Conservation (phyloP, 2,888 invertebrate species). For the Platerodrilus igneus region DNA sequence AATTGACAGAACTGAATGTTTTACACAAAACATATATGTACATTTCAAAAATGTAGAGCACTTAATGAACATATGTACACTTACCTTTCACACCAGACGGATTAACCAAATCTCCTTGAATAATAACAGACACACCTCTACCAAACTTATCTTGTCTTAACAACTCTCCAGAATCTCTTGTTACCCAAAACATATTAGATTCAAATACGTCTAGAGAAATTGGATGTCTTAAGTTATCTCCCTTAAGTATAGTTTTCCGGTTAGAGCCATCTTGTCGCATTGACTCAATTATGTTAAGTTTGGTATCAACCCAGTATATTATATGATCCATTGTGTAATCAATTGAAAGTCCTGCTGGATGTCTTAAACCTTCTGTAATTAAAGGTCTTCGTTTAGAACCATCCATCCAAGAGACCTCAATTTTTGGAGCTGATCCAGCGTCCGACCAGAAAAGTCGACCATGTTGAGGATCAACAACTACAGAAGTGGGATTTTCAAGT, state of each 20-base stretch:
- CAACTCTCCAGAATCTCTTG: constrained; percentile 81
- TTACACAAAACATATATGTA: too few species aligned
- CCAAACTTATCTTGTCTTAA: constrained; percentile 95
- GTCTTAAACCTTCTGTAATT: constrained; percentile 74
- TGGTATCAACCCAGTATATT: constrained; percentile 94
- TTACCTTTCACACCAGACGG: constrained; percentile 80
- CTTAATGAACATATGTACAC: too few species aligned
- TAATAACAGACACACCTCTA: constrained; percentile 78
- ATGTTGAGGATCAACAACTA: constrained; percentile 80
- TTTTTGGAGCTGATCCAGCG: constrained; percentile 84
- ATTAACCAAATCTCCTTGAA: constrained; percentile 79
- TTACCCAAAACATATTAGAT: constrained; percentile 89
- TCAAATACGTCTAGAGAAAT: constrained; percentile 91
- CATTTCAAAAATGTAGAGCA: too few species aligned
- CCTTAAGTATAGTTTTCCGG: constrained; percentile 66
- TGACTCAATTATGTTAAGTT: constrained; percentile 83
- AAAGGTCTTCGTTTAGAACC: constrained; percentile 81
- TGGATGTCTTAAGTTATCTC: constrained; percentile 73
- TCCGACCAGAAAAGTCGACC: constrained; percentile 94
- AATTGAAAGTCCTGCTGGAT: constrained; percentile 85
- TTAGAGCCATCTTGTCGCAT: constrained; percentile 78
- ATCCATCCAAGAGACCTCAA: constrained; percentile 96
- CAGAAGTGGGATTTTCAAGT: constrained; percentile 80
- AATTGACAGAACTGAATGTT: too few species aligned
- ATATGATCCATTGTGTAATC: constrained; percentile 87